Base-by-base conservation (phyloP, 2,797 vertebrate genomes). In the Bradypodion pumilum region DNA sequence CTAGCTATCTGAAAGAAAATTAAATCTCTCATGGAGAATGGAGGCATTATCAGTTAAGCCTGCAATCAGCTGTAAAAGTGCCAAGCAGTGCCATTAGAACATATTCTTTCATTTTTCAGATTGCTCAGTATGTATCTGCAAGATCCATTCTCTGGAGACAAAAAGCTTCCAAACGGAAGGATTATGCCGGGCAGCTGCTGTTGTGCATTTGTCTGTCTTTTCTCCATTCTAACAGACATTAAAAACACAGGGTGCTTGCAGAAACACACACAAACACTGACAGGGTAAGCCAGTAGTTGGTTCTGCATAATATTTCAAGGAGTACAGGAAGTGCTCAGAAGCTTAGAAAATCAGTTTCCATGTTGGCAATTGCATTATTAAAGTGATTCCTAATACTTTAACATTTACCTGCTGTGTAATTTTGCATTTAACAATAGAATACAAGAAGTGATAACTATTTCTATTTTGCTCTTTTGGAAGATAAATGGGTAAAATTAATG, bases 1-100 rank as follows among this genome's bases (percentile, higher is more conserved):
- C 87, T 69, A 91, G 49, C 52, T 89, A 79, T 86, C 89, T 73
- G 78, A 81, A 86, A 79, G 89, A 90, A 91, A 94, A 93, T 81
- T 77, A 84, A 89, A 90, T 86, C 37, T 90, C 90, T 87, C 80
- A 29, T 84, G 72, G 86, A 91, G 82, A 89, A 87, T 88, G 82
- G 80, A 83, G 59, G 59, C 46, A 25, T 73, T 63, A 89, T 86
- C 78, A 85, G 42, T 81, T 86, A 85, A 90, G 49, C 49, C 85
- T 78, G 40, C 69, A 89, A 52, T 79, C 82, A 91, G 83, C 74
- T 91, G 74, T 78, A 91, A 52, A 74, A 75, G 29, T 86, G 85
- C 82, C 74, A 91, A 85, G 70, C 35, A 40, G 23, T 76, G 75
- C 21, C 85, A 76, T 86, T 72, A 89, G 78, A 23, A 86, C 4